Evolutionary conservation across 2,888 invertebrate genomes (phyloP), one percentile per base, ranked within the genome.

Genomic region (Sarcophaga caerulescens): DNA sequence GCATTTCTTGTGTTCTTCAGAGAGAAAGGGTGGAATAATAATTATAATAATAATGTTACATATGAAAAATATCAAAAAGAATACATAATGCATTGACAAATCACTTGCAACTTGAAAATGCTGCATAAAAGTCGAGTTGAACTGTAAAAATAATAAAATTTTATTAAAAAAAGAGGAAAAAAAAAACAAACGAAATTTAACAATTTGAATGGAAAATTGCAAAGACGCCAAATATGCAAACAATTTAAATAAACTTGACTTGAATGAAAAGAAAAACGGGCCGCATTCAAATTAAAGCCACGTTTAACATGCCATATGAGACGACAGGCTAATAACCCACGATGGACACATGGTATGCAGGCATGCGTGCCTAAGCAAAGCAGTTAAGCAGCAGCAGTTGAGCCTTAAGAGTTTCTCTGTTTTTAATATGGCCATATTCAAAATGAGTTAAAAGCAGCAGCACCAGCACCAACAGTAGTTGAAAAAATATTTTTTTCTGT

Each of bases 301-400:
- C 83, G 83, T 83, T 85, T 84, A 85, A 83, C 70, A 87, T 84
- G 73, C 89, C 88, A 89, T 90, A 90, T 90, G 90, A 91, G 89
- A 89, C 89, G 91, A 91, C 91, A 91, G 91, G 90, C 91, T 91
- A 91, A 91, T 91, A 91, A 91, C 90, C 89, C 88, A 82, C 84
- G 87, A 75, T 87, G 89, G 91, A 91, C 91, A 90, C 88, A 81
- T 88, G 91, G 91, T 87, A 91, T 91, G 91, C 88, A 57, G 19
- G 81, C 69, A 71, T 76, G 81, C 85, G 52, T 80, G 70, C 76
- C 65, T 85, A 60, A 85, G 89, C 85, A 35, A 35, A 35, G 35
- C 8, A 8, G 35, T 35, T 35, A 35, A 35, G 35, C 78, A n/a
- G 44, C 21, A n/a, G 47, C 23, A 47, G 62, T 66, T 25, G 47